A percentile compares a stretch with the other conserved stretches of the same genome.
Evolutionary conservation across 2,113 vertebrate species (phyloP).

Genomic region (Turdus rufiventris): DNA sequence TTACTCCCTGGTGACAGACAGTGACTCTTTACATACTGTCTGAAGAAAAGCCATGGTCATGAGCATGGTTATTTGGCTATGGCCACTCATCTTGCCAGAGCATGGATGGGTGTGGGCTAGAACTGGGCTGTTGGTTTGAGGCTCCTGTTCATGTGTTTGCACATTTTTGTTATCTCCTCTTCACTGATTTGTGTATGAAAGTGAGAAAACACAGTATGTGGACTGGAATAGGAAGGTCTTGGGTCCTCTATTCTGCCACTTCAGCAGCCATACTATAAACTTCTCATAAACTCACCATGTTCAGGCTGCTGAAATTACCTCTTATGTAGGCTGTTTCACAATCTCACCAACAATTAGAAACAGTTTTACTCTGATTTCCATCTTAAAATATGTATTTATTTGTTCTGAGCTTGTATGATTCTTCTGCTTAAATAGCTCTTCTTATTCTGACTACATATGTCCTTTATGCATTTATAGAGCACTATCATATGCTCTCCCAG

Average conservation of each 20-base stretch:
- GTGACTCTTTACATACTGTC: not conserved
- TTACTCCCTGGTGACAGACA: conserved; percentile 15
- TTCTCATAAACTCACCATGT: not conserved
- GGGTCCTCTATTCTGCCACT: not conserved
- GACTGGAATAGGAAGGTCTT: not conserved
- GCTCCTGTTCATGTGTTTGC: not conserved
- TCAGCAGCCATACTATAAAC: not conserved
- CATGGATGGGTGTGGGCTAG: not conserved
- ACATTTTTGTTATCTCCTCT: not conserved
- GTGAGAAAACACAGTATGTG: not conserved
- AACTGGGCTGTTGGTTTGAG: fast-evolving
- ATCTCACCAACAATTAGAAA: not conserved
- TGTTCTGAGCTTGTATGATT: not conserved
- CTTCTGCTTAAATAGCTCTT: not conserved
- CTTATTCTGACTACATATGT: conserved; percentile 6
- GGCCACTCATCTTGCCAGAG: not conserved
- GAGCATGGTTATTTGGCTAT: not conserved
- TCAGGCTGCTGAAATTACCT: not conserved
- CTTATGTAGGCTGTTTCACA: not conserved
- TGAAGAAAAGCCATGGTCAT: not conserved
- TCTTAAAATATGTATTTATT: not conserved
- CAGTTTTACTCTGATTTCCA: not conserved
- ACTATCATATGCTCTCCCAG: not conserved
- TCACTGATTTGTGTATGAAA: fast-evolving
- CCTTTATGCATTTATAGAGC: conserved; percentile 7